These are phyloP conservation scores for Dolichotis patagonum DNA, from an alignment of 2,113 vertebrate species.

Conservation along the genomic window DNA sequence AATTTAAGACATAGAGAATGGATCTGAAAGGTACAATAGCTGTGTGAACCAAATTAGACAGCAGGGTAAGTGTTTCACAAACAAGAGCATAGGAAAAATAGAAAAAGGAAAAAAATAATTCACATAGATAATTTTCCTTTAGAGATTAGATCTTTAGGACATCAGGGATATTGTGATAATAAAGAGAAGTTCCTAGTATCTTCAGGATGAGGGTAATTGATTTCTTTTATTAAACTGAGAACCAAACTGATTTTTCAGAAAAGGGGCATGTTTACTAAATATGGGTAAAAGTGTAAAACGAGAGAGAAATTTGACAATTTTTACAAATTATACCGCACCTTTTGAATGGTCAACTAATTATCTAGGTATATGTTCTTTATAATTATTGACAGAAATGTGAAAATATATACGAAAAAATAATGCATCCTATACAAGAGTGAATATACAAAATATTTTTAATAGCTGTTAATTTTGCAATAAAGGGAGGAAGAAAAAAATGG, in stretches of 20 bases:
- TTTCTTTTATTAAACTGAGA: background rate
- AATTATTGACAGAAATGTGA: background rate
- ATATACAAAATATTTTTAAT: background rate
- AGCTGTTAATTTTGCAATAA: background rate
- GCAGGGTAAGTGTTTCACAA: background rate
- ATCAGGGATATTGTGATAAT: background rate
- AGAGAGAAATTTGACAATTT: background rate
- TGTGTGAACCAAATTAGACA: background rate
- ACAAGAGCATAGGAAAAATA: background rate
- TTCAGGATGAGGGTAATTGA: background rate
- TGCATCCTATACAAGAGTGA: too few species aligned
- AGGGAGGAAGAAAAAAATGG: background rate
- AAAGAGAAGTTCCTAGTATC: background rate
- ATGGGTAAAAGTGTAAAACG: background rate
- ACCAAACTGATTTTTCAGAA: background rate
- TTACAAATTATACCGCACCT: background rate
- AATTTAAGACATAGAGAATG: background rate
- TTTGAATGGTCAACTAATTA: background rate
- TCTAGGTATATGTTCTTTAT: background rate
- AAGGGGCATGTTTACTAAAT: background rate
- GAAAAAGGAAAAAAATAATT: conserved; percentile 30
- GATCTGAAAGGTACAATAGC: background rate
- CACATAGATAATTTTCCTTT: background rate
- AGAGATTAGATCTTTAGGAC: background rate
- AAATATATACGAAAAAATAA: background rate